phyloP scores from a whole-genome alignment of 2,797 vertebrate genomes.

The Cryptoprocta ferox region DNA sequence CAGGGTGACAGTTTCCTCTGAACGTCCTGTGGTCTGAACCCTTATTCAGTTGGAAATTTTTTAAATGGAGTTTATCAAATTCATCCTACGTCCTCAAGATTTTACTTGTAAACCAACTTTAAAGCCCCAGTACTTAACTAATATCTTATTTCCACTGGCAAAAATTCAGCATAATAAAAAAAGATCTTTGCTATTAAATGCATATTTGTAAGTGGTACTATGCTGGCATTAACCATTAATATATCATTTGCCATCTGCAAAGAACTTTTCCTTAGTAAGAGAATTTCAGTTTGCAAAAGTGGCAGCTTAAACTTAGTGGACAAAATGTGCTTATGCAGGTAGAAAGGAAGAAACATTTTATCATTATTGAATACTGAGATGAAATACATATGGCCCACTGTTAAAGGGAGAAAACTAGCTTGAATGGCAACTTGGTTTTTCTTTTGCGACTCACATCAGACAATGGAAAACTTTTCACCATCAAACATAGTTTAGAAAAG shows the following conservation, averaged over 20 bases:
- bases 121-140: background rate
- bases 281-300: background rate
- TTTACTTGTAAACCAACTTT: background rate
- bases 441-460: background rate
- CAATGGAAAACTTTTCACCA: background rate
- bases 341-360: background rate
- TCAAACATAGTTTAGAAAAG: background rate
- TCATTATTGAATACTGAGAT: background rate
- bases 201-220: background rate
- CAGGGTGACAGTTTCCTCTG: background rate
- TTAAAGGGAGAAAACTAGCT: background rate
- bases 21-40: background rate
- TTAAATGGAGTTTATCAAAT: background rate
- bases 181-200: background rate
- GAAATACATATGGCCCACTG: background rate
- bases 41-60: conserved; percentile 9
- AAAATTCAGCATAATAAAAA: background rate
- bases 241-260: background rate
- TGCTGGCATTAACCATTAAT: background rate
- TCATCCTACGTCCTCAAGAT: background rate
- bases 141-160: background rate
- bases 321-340: background rate
- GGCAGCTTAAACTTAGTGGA: background rate
- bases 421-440: background rate
- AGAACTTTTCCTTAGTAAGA: background rate